These are phyloP conservation scores for Ceratotherium simum DNA, from an alignment of 2,113 vertebrate species.

Conservation along the genomic window DNA sequence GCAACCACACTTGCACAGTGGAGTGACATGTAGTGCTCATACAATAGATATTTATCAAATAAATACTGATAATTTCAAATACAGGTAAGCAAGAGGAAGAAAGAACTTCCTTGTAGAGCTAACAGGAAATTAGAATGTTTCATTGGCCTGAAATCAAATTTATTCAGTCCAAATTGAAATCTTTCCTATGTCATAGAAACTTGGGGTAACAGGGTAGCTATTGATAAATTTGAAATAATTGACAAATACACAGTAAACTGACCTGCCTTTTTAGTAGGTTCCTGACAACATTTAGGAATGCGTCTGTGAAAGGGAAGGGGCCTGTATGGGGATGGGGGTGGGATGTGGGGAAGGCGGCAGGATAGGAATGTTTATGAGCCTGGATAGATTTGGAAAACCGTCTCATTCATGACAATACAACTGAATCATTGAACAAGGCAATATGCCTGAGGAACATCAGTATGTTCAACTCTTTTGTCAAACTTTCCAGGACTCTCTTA, in stretches of 20 bases:
- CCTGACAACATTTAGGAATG: neutral
- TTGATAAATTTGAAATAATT: constrained; percentile 34
- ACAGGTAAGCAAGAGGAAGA: neutral
- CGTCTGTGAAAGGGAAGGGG: neutral
- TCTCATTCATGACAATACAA: neutral
- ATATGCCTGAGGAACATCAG: neutral
- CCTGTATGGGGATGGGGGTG: neutral
- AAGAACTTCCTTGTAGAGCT: neutral
- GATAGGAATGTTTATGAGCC: neutral
- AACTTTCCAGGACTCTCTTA: neutral
- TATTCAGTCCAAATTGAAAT: constrained; percentile 30
- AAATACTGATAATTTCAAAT: neutral
- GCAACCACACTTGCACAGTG: neutral
- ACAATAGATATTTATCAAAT: neutral
- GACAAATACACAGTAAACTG: neutral
- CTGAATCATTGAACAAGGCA: neutral
- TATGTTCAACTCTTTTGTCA: neutral
- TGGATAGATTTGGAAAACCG: neutral
- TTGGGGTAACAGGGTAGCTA: neutral
- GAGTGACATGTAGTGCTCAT: too few relatives aligned
- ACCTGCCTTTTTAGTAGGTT: neutral
- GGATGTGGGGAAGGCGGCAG: rapidly evolving
- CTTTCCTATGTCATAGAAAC: neutral
- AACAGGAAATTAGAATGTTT: constrained; percentile 2
- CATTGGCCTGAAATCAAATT: constrained; percentile 35